Evolutionary conservation across 2,888 invertebrate genomes (phyloP).

Genomic region (Epirrhoe alternata): DNA sequence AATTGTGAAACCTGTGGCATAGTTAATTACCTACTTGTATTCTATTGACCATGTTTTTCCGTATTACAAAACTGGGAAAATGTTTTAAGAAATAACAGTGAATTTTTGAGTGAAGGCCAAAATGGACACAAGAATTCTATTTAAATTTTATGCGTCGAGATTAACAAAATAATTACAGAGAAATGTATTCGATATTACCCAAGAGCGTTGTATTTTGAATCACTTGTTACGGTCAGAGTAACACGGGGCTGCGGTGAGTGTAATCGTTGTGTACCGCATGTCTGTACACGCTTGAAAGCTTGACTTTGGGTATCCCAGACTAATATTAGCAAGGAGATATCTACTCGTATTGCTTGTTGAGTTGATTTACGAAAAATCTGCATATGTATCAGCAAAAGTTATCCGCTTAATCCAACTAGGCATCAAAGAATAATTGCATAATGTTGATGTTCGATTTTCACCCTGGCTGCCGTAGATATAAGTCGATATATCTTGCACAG

Average conservation of each 20-base stretch:
- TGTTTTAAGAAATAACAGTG: no score
- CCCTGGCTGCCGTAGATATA: background rate
- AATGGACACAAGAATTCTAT: no score
- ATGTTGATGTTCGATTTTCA: background rate
- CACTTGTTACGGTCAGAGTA: constrained; percentile 17
- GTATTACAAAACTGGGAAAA: no score
- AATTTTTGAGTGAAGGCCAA: no score
- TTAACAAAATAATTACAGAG: background rate
- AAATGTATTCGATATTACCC: background rate
- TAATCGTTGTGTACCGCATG: constrained; percentile 8
- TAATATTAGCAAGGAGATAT: background rate
- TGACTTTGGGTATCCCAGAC: background rate
- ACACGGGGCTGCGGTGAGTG: constrained; percentile 11
- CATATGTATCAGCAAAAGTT: no score
- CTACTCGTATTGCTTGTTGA: background rate
- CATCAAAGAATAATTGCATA: background rate
- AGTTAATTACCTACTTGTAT: background rate
- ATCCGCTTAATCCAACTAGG: background rate
- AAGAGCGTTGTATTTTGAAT: background rate
- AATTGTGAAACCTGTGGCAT: background rate
- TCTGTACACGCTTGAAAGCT: constrained; percentile 1
- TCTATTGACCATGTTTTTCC: background rate
- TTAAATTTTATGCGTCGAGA: no score
- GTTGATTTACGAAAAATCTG: background rate
- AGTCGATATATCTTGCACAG: constrained; percentile 10